Evolutionary conservation across 2,797 vertebrate genomes (phyloP).

Genomic region (Mormyrops boulengeri): DNA sequence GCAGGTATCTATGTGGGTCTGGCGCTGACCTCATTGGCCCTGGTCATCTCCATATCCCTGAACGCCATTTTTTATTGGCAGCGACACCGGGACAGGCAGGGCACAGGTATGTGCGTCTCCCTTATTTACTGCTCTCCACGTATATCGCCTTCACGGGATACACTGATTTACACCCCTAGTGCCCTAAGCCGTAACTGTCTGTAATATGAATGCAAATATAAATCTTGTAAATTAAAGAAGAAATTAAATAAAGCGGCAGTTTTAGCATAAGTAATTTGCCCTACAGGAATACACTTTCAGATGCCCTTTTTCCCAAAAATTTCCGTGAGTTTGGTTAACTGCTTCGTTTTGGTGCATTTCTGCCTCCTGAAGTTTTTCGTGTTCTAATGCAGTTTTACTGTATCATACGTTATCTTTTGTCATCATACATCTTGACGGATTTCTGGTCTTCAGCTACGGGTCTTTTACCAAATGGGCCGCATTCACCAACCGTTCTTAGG

Average conservation of each 20-base stretch:
- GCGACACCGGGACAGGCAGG: conserved; percentile 22
- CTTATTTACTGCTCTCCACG: neutral
- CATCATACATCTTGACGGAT: neutral
- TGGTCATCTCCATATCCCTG: conserved; percentile 52
- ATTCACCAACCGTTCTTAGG: neutral
- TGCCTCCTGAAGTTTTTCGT: neutral
- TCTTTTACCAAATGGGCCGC: neutral
- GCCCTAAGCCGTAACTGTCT: neutral
- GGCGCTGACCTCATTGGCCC: conserved; percentile 33
- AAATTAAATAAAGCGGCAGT: neutral
- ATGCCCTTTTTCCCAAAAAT: neutral
- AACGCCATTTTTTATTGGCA: conserved; percentile 50
- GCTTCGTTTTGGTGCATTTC: neutral
- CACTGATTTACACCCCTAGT: neutral
- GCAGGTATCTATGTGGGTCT: fast-evolving
- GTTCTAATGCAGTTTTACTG: neutral
- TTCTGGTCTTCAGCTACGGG: neutral
- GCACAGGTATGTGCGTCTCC: conserved; percentile 42
- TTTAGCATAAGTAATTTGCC: neutral
- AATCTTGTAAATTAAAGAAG: neutral
- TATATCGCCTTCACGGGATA: neutral
- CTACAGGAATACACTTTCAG: neutral
- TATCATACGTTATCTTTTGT: neutral
- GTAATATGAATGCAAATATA: neutral
- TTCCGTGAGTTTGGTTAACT: neutral